Base-by-base conservation (phyloP, 2,797 vertebrate genomes). In the Schizopygopsis pylzovi region DNA sequence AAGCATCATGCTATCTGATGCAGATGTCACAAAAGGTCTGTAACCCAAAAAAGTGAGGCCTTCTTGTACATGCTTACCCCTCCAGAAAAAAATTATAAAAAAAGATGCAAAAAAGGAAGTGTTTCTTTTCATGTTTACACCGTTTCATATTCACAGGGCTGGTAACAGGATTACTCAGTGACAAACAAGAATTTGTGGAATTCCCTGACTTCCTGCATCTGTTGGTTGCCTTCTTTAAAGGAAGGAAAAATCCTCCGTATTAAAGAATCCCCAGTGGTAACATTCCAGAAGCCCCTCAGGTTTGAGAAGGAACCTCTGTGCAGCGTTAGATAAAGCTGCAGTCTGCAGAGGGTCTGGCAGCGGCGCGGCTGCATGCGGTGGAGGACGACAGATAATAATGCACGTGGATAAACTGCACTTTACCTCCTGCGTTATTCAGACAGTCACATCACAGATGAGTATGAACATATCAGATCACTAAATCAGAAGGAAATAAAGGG, bases 141-240 rank as follows among this genome's bases (percentile, higher is more conserved):
- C 91, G 83, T 94, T 94, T 93, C 91, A 92, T 92, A 93, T 95
- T 95, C 92, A 92, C 91, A 91, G 93, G 91, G 91, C 91, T 94
- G 93, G 93, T 96, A 95, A 96, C 95, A 95, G 95, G 95, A 96
- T 96, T 96, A 96, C 93, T 93, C 93, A 94, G 93, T 92, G 92
- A 95, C 93, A 95, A 95, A 95, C 89, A 90, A 93, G 93, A 94
- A 96, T 95, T 95, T 94, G 93, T 93, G 92, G 94, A 95, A 96
- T 95, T 95, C 94, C 93, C 94, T 94, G 91, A 95, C 94, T 95
- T 95, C 92, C 87, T 89, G 71, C 92, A 92, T 94, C 91, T 90
- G 88, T 92, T 93, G 92, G 93, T 94, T 93, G 94, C 92, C 91
- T 91, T 87, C 90, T 88, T 90, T 83, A 79, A 87, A 82, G 78